These are phyloP conservation scores for Drosophila littoralis DNA, from an alignment of 1,140 invertebrate genomes.

Conservation along the genomic window DNA sequence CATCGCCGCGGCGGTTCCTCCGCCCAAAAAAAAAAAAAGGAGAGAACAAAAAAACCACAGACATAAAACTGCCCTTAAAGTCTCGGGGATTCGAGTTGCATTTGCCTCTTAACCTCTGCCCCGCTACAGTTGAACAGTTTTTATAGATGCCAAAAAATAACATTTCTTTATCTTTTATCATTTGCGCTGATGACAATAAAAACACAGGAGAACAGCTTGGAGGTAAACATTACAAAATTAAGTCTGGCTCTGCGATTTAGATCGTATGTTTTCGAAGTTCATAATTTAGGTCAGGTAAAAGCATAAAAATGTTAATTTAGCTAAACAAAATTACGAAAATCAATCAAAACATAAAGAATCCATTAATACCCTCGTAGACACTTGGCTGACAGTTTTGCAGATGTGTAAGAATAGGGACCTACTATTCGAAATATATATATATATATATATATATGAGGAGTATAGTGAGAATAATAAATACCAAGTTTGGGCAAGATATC, in stretches of 20 bases:
- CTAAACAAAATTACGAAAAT: too few relatives aligned
- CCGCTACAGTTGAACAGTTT: slow-evolving; percentile 33
- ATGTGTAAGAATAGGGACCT: too few relatives aligned
- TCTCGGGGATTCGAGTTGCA: slow-evolving; percentile 33
- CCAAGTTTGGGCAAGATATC: too few relatives aligned
- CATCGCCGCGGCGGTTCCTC: neutral
- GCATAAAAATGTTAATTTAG: too few relatives aligned
- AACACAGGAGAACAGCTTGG: neutral
- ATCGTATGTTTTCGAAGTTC: too few relatives aligned
- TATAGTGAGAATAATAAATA: too few relatives aligned
- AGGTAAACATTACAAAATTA: slow-evolving; percentile 30
- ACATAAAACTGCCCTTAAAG: slow-evolving; percentile 25
- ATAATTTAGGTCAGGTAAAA: too few relatives aligned
- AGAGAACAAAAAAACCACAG: neutral
- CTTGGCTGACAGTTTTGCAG: too few relatives aligned
- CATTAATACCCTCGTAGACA: too few relatives aligned
- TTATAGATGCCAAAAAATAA: slow-evolving; percentile 28
- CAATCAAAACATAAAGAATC: too few relatives aligned
- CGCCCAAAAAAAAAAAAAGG: neutral
- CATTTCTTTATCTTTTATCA: slow-evolving; percentile 27
- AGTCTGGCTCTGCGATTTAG: neutral
- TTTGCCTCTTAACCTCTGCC: slow-evolving; percentile 26
- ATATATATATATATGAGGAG: too few relatives aligned
- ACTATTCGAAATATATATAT: too few relatives aligned
- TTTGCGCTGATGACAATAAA: slow-evolving; percentile 13